phyloP scores from a whole-genome alignment of 2,113 vertebrate species.

The Peromyscus maniculatus region DNA sequence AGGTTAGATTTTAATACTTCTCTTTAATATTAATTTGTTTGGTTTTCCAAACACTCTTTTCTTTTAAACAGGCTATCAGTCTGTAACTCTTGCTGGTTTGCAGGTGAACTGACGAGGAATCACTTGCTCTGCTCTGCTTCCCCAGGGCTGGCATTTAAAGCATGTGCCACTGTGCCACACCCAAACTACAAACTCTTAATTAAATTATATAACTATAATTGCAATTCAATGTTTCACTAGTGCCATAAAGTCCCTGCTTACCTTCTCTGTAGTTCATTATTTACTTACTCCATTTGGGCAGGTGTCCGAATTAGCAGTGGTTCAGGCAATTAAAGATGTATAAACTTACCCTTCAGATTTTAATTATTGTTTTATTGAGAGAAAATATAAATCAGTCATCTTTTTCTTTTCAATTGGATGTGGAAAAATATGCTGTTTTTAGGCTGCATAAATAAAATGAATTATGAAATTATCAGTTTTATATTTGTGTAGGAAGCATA shows the following conservation, averaged over 20 bases:
- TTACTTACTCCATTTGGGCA: not conserved
- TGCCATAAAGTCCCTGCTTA: not conserved
- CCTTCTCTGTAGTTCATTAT: not conserved
- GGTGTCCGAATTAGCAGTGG: conserved; percentile 1
- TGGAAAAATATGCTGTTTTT: not conserved
- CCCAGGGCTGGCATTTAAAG: not conserved
- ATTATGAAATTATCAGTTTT: not conserved
- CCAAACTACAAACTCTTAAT: not conserved
- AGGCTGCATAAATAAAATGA: conserved; percentile 10
- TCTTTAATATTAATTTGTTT: not conserved
- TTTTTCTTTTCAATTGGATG: not conserved
- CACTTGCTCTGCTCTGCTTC: not conserved
- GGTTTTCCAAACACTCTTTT: not conserved
- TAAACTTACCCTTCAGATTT: not conserved
- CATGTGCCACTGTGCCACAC: not conserved
- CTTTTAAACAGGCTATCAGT: not conserved
- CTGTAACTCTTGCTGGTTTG: not conserved
- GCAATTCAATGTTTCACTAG: not conserved
- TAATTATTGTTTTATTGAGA: not conserved
- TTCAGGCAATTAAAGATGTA: not conserved
- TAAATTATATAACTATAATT: not conserved
- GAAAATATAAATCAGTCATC: not conserved
- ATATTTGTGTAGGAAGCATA: not conserved
- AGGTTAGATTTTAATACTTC: not conserved
- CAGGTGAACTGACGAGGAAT: not conserved